Conservation (phyloP, 2,113 vertebrate species). For the Mola mola region DNA sequence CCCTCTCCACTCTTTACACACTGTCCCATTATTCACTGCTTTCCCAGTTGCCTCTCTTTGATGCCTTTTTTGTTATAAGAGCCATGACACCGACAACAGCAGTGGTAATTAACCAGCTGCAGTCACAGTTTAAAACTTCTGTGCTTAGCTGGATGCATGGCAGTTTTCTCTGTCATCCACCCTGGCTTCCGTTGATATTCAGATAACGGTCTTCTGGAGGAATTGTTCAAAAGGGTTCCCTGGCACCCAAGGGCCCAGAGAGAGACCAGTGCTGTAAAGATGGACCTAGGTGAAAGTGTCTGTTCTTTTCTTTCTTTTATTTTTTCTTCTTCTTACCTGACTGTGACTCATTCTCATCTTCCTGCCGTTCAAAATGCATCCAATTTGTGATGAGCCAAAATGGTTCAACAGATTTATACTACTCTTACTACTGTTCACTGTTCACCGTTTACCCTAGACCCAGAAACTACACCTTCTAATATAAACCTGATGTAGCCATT, state of each 20-base stretch:
- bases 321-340: constrained; percentile 41
- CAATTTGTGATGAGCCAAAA: too few relatives aligned
- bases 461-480: constrained; percentile 39
- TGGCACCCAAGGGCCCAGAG: constrained; percentile 39
- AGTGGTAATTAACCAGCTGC: constrained; percentile 73
- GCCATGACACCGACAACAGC: constrained; percentile 64
- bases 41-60: constrained; percentile 62
- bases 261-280: constrained; percentile 50
- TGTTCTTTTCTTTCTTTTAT: constrained; percentile 53
- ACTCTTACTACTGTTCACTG: neutral
- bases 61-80: constrained; percentile 75
- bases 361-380: too few relatives aligned
- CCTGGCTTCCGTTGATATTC: constrained; percentile 61
- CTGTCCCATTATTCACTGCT: constrained; percentile 56
- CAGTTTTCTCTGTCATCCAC: constrained; percentile 18
- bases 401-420: too few relatives aligned
- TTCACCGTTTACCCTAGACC: constrained; percentile 8
- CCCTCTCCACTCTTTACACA: constrained; percentile 51
- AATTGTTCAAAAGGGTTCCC: constrained; percentile 43
- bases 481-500: neutral
- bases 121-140: constrained; percentile 67
- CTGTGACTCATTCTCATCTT: constrained; percentile 18
- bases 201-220: constrained; percentile 55
- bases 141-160: constrained; percentile 46
- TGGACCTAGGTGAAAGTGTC: constrained; percentile 37